A percentile compares a stretch with the other conserved stretches of the same genome.
These are phyloP conservation scores for Trichomalopsis sarcophagae DNA, from an alignment of 1,140 invertebrate genomes.

Conservation along the genomic window DNA sequence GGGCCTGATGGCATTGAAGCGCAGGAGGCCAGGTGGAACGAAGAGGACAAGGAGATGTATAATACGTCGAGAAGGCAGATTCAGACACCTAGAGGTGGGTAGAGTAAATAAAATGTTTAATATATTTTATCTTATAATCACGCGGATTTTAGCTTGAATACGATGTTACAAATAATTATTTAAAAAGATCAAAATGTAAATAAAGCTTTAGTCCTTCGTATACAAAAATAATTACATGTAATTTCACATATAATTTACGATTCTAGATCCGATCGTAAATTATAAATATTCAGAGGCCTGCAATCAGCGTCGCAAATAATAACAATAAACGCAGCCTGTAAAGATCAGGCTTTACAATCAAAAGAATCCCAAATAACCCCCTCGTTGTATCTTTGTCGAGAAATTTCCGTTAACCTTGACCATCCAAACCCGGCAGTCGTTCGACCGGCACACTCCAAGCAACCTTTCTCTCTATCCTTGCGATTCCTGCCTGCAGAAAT, in stretches of 20 bases:
- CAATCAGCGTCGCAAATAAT: background rate
- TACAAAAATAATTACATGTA: no score
- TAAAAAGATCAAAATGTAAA: no score
- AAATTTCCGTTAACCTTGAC: background rate
- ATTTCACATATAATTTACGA: background rate
- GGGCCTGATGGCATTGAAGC: slow-evolving; percentile 60
- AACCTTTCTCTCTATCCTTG: background rate
- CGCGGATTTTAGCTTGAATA: no score
- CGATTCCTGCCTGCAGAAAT: background rate
- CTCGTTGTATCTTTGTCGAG: background rate
- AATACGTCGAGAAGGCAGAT: slow-evolving; percentile 54
- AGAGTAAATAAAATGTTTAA: no score
- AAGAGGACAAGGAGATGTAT: background rate
- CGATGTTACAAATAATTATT: no score
- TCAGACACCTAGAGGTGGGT: slow-evolving; percentile 61
- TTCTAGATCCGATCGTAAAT: background rate
- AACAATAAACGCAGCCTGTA: background rate
- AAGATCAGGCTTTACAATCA: background rate
- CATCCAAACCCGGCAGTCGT: background rate
- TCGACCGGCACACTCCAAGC: background rate
- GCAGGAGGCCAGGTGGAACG: slow-evolving; percentile 58
- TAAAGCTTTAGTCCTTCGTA: no score
- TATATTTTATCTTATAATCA: no score
- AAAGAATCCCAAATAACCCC: background rate
- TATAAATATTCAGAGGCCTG: background rate